Evolutionary conservation across 2,797 vertebrate genomes (phyloP).

Genomic region (Cercopithecus neglectus): DNA sequence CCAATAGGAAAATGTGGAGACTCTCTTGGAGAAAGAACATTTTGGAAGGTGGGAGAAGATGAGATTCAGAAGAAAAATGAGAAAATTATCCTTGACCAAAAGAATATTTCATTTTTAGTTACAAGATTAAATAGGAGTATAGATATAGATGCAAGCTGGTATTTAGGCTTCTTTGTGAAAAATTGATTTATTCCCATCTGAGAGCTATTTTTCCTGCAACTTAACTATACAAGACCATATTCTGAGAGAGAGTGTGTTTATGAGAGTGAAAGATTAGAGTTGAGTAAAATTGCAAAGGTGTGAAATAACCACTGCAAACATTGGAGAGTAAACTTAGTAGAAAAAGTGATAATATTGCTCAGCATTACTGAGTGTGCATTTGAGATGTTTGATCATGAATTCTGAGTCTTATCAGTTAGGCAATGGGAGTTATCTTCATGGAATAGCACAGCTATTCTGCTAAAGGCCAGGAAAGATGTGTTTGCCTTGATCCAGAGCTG

Average conservation of each 20-base stretch:
- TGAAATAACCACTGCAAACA: not conserved
- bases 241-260: not conserved
- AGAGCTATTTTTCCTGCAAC: not conserved
- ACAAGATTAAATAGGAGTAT: not conserved
- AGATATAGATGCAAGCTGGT: accelerated
- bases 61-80: not conserved
- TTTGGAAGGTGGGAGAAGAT: not conserved
- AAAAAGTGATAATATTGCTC: not conserved
- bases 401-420: too few species aligned
- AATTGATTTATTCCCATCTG: not conserved
- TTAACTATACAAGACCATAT: not conserved
- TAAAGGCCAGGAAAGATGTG: not conserved
- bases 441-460: not conserved
- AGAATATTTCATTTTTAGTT: not conserved
- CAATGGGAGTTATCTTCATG: too few species aligned
- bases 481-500: not conserved
- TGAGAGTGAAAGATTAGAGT: not conserved
- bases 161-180: not conserved
- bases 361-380: not conserved
- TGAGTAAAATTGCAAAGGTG: not conserved
- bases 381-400: accelerated
- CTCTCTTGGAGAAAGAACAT: not conserved
- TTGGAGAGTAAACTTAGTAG: not conserved
- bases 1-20: not conserved
- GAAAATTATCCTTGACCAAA: not conserved